phyloP scores from a whole-genome alignment of 2,113 vertebrate species.

The Bos javanicus region DNA sequence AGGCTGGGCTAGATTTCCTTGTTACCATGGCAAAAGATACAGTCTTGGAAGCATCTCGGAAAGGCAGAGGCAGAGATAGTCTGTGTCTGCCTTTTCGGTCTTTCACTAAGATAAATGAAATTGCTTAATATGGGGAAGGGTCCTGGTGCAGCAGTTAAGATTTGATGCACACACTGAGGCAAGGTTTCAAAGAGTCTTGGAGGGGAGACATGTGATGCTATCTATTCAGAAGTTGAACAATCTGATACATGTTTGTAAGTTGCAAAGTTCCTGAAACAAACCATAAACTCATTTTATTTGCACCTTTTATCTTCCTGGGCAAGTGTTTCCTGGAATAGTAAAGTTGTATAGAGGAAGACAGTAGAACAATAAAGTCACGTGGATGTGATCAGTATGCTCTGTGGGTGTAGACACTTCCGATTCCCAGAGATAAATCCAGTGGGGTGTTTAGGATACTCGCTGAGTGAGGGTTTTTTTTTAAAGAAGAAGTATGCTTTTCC shows the following conservation, averaged over 20 bases:
- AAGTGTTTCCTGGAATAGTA: slow-evolving; percentile 3
- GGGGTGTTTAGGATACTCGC: neutral
- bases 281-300: neutral
- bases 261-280: neutral
- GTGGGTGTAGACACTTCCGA: neutral
- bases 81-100: neutral
- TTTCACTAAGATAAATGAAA: neutral
- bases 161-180: neutral
- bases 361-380: neutral
- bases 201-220: neutral
- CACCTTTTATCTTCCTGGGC: neutral
- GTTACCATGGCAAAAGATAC: neutral
- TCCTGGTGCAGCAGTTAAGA: fast-evolving
- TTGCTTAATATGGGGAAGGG: neutral
- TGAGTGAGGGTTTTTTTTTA: neutral
- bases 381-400: neutral
- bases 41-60: neutral
- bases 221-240: neutral
- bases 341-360: neutral
- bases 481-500: neutral
- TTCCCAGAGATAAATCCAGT: neutral
- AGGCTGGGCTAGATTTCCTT: neutral
- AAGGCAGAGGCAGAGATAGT: neutral
- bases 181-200: neutral
- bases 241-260: neutral